phyloP scores from a whole-genome alignment of 1,140 invertebrate genomes.

The Apis cerana region DNA sequence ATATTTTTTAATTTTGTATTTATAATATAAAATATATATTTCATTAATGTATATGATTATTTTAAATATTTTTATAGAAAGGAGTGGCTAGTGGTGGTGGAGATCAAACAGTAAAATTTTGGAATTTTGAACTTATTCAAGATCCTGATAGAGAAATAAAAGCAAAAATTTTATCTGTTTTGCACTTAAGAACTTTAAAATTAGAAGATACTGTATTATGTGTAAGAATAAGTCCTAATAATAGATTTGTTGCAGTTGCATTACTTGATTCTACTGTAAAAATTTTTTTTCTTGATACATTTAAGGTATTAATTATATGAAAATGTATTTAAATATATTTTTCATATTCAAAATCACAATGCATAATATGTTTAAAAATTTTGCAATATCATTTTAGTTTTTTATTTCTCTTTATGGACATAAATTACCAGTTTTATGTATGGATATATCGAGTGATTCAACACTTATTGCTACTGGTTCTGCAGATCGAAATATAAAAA shows the following conservation, averaged over 20 bases:
- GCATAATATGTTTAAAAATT: not conserved
- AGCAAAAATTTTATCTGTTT: conserved; percentile 89
- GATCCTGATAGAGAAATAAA: conserved; percentile 84
- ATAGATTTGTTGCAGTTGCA: conserved; percentile 93
- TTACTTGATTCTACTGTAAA: conserved; percentile 97
- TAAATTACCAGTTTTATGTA: conserved; percentile 94
- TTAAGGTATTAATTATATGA: conserved; percentile 88
- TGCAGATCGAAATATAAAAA: conserved; percentile 96
- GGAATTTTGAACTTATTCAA: conserved; percentile 94
- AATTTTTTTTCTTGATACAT: conserved; percentile 96
- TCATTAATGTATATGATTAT: not conserved
- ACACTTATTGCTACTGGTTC: conserved; percentile 96
- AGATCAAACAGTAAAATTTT: conserved; percentile 96
- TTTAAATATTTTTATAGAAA: conserved; percentile 78
- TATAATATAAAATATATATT: not conserved
- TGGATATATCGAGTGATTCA: conserved; percentile 97
- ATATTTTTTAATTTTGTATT: conserved; percentile 18
- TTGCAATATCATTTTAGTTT: conserved; percentile 84
- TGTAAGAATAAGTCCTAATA: conserved; percentile 92
- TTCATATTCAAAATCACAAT: not conserved
- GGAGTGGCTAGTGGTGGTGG: conserved; percentile 93
- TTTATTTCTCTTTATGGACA: conserved; percentile 98
- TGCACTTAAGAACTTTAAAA: conserved; percentile 91
- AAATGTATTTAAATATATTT: not conserved
- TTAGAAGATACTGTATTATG: conserved; percentile 93